Percentiles rank a stretch among this genome's conserved stretches.
phyloP scores from a whole-genome alignment of 1,140 invertebrate species.

The Drosophila bocki region DNA sequence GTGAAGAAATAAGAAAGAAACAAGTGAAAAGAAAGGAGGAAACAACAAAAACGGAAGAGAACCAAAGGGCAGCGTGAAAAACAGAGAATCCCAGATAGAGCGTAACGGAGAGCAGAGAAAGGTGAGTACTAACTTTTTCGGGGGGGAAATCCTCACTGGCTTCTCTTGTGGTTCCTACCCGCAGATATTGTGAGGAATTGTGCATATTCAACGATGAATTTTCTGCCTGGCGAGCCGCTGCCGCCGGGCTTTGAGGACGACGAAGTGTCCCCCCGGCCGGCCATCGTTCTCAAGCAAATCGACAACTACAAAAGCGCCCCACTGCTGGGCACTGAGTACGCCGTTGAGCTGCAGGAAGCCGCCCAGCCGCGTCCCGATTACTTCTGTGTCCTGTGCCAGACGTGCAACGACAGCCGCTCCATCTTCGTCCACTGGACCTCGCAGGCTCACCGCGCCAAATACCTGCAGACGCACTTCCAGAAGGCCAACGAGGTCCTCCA shows the following conservation, averaged over 20 bases:
- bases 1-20: background rate
- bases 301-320: slow-evolving; percentile 85
- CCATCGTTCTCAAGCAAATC: slow-evolving; percentile 87
- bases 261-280: slow-evolving; percentile 85
- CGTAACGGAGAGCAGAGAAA: background rate
- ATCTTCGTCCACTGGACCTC: slow-evolving; percentile 91
- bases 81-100: background rate
- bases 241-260: slow-evolving; percentile 90
- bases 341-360: slow-evolving; percentile 89
- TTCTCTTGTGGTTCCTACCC: slow-evolving; percentile 13
- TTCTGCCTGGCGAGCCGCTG: slow-evolving; percentile 89
- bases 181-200: slow-evolving; percentile 8
- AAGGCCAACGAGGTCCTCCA: slow-evolving; percentile 55
- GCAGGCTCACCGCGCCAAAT: slow-evolving; percentile 89
- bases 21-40: background rate
- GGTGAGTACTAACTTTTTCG: background rate
- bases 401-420: slow-evolving; percentile 90
- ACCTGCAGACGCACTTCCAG: slow-evolving; percentile 85
- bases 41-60: background rate
- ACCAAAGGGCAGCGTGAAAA: background rate
- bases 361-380: slow-evolving; percentile 89
- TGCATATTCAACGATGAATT: slow-evolving; percentile 59
- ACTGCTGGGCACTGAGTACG: slow-evolving; percentile 89
- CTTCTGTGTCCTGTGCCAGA: slow-evolving; percentile 91
- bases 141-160: slow-evolving; percentile 11